These are phyloP conservation scores for Leucosticte australis DNA, from an alignment of 2,113 vertebrate species.

Conservation along the genomic window DNA sequence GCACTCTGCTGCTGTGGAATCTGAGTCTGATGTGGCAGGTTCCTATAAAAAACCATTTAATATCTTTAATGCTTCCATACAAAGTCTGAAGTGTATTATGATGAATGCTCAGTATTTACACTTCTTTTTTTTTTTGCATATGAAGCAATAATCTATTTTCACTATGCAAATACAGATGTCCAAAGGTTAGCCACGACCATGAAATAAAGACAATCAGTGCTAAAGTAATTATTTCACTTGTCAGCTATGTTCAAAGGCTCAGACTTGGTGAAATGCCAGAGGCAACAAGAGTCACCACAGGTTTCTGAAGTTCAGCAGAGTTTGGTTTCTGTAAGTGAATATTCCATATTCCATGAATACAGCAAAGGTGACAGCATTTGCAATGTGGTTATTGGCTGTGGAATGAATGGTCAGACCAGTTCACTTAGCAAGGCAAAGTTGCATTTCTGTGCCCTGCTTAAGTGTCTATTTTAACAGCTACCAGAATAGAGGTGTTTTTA, in stretches of 20 bases:
- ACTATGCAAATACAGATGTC: neutral
- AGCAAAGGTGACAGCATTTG: neutral
- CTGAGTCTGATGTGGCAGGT: conserved; percentile 94
- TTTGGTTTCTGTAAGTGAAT: neutral
- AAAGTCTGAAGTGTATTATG: neutral
- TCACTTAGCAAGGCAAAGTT: neutral
- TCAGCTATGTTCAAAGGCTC: neutral
- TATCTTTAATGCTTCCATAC: neutral
- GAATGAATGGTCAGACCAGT: neutral
- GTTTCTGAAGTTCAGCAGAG: neutral
- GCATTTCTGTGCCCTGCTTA: neutral
- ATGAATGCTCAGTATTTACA: neutral
- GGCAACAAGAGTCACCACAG: neutral
- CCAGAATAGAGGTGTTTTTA: neutral
- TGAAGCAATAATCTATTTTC: neutral
- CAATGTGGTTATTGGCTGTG: neutral
- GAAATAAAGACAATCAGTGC: neutral
- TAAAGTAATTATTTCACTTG: neutral
- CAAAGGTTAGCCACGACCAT: neutral
- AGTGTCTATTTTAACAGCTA: neutral
- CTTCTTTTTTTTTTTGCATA: neutral
- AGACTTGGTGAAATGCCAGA: neutral
- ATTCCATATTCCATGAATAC: neutral
- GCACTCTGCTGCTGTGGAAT: conserved; percentile 94
- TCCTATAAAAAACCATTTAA: conserved; percentile 80